Evolutionary conservation across 2,113 vertebrate genomes (phyloP).

Genomic region (Bothrops jararaca): DNA sequence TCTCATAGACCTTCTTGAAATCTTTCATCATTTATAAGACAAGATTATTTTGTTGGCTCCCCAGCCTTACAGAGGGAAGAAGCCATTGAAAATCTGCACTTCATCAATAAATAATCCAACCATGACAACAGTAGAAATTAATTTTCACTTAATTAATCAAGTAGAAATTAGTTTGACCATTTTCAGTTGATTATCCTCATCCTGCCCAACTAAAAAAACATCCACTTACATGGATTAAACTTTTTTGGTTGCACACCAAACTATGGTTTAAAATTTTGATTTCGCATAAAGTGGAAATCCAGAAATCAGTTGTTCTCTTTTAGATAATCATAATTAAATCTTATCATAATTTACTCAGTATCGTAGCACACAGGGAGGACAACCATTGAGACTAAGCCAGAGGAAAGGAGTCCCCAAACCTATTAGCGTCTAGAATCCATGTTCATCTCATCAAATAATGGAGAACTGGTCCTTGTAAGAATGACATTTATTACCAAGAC

Average conservation of each 20-base stretch:
- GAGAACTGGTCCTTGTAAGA: not conserved
- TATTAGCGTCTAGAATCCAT: not conserved
- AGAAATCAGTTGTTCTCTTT: not conserved
- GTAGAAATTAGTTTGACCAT: not conserved
- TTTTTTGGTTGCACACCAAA: not conserved
- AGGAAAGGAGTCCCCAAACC: not conserved
- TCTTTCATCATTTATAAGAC: not conserved
- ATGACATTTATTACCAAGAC: not conserved
- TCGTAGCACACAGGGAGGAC: not conserved
- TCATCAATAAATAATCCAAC: not conserved
- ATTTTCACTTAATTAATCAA: not conserved
- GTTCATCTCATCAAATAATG: not conserved
- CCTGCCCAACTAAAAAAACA: not conserved
- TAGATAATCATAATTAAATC: not conserved
- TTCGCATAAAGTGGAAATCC: not conserved
- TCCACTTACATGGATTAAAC: not conserved
- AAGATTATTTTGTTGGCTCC: not conserved
- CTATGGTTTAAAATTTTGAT: not conserved
- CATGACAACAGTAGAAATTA: not conserved
- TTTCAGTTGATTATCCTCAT: not conserved
- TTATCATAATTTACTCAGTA: not conserved
- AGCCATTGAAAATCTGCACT: not conserved
- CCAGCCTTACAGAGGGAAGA: not conserved
- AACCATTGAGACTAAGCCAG: not conserved
- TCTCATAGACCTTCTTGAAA: not conserved